A percentile compares a stretch with the other conserved stretches of the same genome.
phyloP scores from a whole-genome alignment of 2,113 vertebrate species.

The Cinclus cinclus region DNA sequence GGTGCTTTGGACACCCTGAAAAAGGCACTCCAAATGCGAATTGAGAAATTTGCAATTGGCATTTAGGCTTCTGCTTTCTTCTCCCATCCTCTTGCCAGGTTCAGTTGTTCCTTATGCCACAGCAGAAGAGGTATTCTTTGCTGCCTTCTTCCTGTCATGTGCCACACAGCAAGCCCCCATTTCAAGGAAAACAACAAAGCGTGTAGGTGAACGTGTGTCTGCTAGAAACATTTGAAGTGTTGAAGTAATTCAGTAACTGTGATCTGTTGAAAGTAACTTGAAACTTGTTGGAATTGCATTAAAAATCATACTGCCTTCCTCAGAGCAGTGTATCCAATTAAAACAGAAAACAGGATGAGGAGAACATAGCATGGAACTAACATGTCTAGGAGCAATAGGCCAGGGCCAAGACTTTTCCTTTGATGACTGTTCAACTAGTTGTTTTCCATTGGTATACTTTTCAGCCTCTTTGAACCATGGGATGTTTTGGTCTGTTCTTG shows the following conservation, averaged over 20 bases:
- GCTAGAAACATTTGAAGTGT: conserved; percentile 1
- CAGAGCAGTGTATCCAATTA: conserved; percentile 36
- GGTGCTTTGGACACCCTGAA: background rate
- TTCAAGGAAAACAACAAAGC: background rate
- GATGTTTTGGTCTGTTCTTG: conserved; percentile 21
- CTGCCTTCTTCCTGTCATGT: background rate
- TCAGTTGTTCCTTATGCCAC: background rate
- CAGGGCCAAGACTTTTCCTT: conserved; percentile 52
- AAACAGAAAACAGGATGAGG: conserved; percentile 66
- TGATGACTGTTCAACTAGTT: conserved; percentile 52
- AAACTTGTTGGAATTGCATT: conserved; percentile 40
- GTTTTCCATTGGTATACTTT: conserved; percentile 40
- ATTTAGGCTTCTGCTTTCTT: background rate
- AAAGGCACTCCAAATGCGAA: background rate
- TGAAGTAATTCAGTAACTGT: conserved; percentile 27
- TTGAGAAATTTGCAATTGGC: background rate
- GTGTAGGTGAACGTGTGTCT: background rate
- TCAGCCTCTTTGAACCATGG: conserved; percentile 24
- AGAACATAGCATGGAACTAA: conserved; percentile 9
- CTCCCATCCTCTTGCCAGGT: background rate
- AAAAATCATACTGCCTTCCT: background rate
- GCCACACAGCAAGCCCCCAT: background rate
- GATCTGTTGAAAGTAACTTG: conserved; percentile 46
- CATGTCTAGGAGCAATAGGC: background rate
- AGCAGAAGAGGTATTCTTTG: background rate